Percentiles rank a stretch among this genome's conserved stretches.
Conservation (phyloP, 2,797 vertebrate species). For the Hippocampus kuda region DNA sequence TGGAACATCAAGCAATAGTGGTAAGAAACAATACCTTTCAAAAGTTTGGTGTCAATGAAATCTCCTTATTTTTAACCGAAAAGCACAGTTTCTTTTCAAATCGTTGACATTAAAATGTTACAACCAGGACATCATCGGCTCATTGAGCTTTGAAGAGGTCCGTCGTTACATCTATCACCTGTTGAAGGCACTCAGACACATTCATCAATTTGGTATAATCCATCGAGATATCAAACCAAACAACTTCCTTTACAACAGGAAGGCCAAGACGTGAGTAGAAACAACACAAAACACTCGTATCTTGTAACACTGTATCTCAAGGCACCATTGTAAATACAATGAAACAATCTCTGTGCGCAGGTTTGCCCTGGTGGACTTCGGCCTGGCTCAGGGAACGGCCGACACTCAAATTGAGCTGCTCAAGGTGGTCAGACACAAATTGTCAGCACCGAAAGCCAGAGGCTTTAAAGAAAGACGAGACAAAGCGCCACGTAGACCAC, state of each 20-base stretch:
- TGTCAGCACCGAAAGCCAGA: slow-evolving; percentile 69
- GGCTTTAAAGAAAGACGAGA: slow-evolving; percentile 62
- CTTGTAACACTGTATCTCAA: no score
- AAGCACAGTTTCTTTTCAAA: not conserved
- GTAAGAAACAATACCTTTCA: slow-evolving; percentile 46
- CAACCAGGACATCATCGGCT: slow-evolving; percentile 80
- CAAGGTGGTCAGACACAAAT: slow-evolving; percentile 74
- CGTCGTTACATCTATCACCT: slow-evolving; percentile 90
- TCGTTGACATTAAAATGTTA: not conserved
- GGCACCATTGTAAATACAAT: no score
- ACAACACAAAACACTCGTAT: not conserved
- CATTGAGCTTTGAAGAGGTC: slow-evolving; percentile 83
- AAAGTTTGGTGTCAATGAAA: no score
- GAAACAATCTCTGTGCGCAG: slow-evolving; percentile 45
- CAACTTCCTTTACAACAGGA: slow-evolving; percentile 78
- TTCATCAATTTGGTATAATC: slow-evolving; percentile 94
- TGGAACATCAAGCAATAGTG: slow-evolving; percentile 88
- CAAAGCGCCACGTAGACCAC: slow-evolving; percentile 43
- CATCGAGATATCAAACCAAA: slow-evolving; percentile 85
- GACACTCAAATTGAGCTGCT: slow-evolving; percentile 88
- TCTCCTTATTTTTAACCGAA: no score
- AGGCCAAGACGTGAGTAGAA: slow-evolving; percentile 73
- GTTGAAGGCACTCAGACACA: slow-evolving; percentile 82
- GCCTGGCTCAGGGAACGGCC: slow-evolving; percentile 88
- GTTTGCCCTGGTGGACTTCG: slow-evolving; percentile 94